A percentile compares a stretch with the other conserved stretches of the same genome.
Evolutionary conservation across 2,888 invertebrate species (phyloP).

Genomic region (Agriopis aurantiaria): DNA sequence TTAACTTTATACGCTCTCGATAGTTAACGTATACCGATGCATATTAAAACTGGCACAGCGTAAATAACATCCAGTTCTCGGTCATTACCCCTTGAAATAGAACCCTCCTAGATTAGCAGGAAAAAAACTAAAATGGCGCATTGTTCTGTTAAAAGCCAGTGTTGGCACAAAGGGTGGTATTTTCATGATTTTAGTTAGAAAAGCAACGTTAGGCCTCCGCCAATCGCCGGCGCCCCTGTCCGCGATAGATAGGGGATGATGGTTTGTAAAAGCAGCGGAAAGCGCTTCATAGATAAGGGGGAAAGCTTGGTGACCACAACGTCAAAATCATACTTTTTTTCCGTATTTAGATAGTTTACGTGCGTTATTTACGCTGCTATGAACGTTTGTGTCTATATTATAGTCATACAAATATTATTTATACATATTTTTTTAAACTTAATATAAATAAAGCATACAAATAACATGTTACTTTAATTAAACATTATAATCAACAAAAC

Average conservation of each 20-base stretch:
- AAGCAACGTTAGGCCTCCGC: conserved; percentile 65
- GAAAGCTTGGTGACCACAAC: conserved; percentile 20
- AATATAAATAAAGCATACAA: too few relatives aligned
- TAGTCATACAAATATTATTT: too few relatives aligned
- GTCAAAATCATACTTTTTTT: not conserved
- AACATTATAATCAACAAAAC: too few relatives aligned
- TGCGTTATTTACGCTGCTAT: too few relatives aligned
- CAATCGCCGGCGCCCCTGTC: conserved; percentile 68
- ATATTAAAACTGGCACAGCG: conserved; percentile 49
- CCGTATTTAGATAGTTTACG: too few relatives aligned
- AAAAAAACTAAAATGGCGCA: conserved; percentile 75
- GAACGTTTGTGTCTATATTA: too few relatives aligned
- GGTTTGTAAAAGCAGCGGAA: conserved; percentile 59
- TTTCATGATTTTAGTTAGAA: conserved; percentile 75
- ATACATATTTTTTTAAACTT: too few relatives aligned
- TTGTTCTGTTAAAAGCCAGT: conserved; percentile 75
- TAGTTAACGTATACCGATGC: conserved; percentile 1
- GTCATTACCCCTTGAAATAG: conserved; percentile 72
- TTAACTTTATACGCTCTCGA: conserved; percentile 10
- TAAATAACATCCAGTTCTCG: conserved; percentile 60
- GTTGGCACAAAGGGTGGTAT: conserved; percentile 76
- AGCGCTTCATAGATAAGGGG: conserved; percentile 74
- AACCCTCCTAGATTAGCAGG: conserved; percentile 75
- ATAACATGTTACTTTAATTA: too few relatives aligned
- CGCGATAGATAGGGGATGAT: conserved; percentile 77